phyloP scores from a whole-genome alignment of 2,113 vertebrate genomes.

The Zingel zingel region DNA sequence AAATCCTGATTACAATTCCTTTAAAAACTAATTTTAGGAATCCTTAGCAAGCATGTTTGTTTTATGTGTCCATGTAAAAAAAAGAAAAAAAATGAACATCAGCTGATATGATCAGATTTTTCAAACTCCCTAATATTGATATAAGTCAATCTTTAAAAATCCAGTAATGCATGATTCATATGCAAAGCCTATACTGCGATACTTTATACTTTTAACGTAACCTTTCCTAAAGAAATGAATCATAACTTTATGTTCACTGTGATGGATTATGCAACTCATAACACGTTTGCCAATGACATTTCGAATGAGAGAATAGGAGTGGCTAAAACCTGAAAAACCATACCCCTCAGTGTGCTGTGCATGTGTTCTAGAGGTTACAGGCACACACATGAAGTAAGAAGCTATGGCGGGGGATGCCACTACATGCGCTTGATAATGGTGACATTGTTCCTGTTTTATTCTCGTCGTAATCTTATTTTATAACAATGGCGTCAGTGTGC shows the following conservation, averaged over 20 bases:
- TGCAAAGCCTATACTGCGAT: no score
- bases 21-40: no score
- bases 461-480: slow-evolving; percentile 21
- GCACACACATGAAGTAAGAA: background rate
- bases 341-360: background rate
- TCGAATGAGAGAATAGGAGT: background rate
- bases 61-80: background rate
- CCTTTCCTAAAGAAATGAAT: background rate
- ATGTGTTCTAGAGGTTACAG: background rate
- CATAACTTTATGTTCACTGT: background rate
- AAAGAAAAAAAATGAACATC: background rate
- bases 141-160: background rate
- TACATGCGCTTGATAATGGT: slow-evolving; percentile 31
- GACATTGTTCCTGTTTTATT: slow-evolving; percentile 22
- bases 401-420: slow-evolving; percentile 47
- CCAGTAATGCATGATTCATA: background rate
- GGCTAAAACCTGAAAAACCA: slow-evolving; percentile 1
- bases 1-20: background rate
- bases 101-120: no score
- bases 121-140: background rate
- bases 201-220: no score
- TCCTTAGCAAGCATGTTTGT: no score
- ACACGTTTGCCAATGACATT: background rate
- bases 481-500: slow-evolving; percentile 13
- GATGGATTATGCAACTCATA: background rate